A percentile compares a stretch with the other conserved stretches of the same genome.
Conservation (phyloP, 2,797 vertebrate species). For the Myotis daubentonii region DNA sequence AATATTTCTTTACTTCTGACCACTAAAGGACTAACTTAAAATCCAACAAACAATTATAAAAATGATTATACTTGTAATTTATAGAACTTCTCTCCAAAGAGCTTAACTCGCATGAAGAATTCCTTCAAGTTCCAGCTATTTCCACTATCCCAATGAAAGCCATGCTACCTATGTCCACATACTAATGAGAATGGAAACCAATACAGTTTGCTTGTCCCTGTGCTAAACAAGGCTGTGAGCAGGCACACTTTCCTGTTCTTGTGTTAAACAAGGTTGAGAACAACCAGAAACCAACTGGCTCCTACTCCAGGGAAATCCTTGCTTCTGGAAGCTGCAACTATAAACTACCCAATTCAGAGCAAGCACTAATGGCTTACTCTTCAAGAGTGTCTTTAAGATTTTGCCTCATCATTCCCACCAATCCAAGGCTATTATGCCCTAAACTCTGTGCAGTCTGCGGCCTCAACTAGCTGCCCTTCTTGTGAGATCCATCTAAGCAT, state of each 20-base stretch:
- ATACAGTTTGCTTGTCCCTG: neutral
- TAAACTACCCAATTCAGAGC: neutral
- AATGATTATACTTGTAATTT: neutral
- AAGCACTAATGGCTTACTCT: neutral
- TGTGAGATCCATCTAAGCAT: neutral
- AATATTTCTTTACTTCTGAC: neutral
- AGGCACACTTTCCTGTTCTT: neutral
- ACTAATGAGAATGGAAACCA: neutral
- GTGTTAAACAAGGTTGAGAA: neutral
- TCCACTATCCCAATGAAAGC: neutral
- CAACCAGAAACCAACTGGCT: neutral
- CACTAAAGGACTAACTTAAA: slow-evolving; percentile 22
- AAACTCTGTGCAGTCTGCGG: neutral
- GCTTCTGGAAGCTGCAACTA: neutral
- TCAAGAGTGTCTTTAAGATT: neutral
- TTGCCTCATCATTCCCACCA: neutral
- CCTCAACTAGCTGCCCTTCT: neutral
- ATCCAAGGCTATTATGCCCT: neutral
- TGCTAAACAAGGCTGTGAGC: neutral
- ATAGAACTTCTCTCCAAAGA: slow-evolving; percentile 24
- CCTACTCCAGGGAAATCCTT: neutral
- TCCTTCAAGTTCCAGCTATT: neutral
- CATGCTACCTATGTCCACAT: neutral
- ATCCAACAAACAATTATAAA: slow-evolving; percentile 1
- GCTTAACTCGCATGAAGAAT: neutral